Evolutionary conservation across 1,140 invertebrate species (phyloP), one percentile per base, ranked within the genome.

Genomic region (Pogonomyrmex californicus): DNA sequence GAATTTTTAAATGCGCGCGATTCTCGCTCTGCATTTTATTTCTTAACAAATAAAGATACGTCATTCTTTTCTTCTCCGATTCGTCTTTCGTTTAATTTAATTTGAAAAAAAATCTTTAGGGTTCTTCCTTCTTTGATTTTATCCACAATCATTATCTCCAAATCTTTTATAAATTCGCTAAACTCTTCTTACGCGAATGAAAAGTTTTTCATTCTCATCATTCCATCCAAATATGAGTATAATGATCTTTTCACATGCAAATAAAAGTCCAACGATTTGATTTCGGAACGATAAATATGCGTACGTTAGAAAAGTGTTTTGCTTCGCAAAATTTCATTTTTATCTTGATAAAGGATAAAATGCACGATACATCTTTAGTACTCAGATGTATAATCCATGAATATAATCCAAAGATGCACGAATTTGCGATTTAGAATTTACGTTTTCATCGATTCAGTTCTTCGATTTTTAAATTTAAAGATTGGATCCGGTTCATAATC

Each of bases 381-480:
- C 3, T 83, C 33, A 62, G 1, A 54, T 75, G 85, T 79, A 71
- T 70, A 51, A 9, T 7, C 9, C 33, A 54, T n/a, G 30, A 23
- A 36, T 23, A 23, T 23, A 23, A 23, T 23, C 23, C 23, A 23
- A 23, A 23, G 23, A 23, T 23, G 23, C 23, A 23, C 23, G 23
- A 23, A 23, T 23, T 23, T 23, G 23, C 23, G 23, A 23, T 62
- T 51, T 36, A 3, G 51, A 87, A 85, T 85, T 41, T 51, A 51
- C 41, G 85, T 79, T 89, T 87, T 86, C 86, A 87, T 87, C 65
- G 88, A 87, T 89, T 85, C 23, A 41, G n/a, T 41, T 30, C 38
- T 65, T 47, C 58, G 33, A 71, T 73, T 56, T 78, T 85, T 51
- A 36, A 33, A 70, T 63, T 88, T 82, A 75, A 75, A 88, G 60